phyloP scores from a whole-genome alignment of 2,888 invertebrate species.

The Alcis repandata region DNA sequence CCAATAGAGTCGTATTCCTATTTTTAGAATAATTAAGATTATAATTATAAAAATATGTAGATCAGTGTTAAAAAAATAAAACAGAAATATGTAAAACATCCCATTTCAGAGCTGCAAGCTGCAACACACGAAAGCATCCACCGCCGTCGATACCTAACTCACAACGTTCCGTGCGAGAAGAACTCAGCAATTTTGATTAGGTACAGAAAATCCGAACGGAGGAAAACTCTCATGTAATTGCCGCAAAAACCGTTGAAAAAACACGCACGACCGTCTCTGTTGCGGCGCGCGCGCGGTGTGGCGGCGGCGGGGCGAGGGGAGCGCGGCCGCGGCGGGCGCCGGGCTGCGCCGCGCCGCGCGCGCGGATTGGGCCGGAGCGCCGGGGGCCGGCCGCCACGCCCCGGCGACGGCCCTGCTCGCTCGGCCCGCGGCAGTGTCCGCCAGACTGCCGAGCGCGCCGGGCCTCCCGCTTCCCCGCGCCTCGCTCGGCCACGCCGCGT shows the following conservation, averaged over 20 bases:
- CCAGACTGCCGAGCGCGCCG: conserved; percentile 86
- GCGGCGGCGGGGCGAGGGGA: conserved; percentile 55
- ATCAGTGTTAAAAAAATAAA: conserved; percentile 26
- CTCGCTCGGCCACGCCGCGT: conserved; percentile 84
- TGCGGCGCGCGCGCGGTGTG: conserved; percentile 65
- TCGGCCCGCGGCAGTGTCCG: conserved; percentile 82
- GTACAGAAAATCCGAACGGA: conserved; percentile 71
- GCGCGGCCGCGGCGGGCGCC: conserved; percentile 70
- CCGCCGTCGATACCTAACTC: conserved; percentile 52
- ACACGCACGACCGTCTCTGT: conserved; percentile 68
- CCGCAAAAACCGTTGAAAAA: conserved; percentile 68
- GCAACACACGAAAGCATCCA: conserved; percentile 51
- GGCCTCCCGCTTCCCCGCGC: conserved; percentile 86
- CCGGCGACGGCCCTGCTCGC: conserved; percentile 75
- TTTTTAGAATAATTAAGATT: background rate
- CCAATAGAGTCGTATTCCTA: background rate
- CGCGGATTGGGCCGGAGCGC: conserved; percentile 48
- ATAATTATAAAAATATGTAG: background rate
- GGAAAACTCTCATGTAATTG: conserved; percentile 75
- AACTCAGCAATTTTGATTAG: conserved; percentile 74
- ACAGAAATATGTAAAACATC: conserved; percentile 52
- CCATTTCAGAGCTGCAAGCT: conserved; percentile 50
- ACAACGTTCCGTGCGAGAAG: conserved; percentile 68
- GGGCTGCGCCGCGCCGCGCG: conserved; percentile 35
- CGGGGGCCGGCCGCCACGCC: conserved; percentile 59